phyloP scores from a whole-genome alignment of 2,888 invertebrate species.

The Drosophila mimica region DNA sequence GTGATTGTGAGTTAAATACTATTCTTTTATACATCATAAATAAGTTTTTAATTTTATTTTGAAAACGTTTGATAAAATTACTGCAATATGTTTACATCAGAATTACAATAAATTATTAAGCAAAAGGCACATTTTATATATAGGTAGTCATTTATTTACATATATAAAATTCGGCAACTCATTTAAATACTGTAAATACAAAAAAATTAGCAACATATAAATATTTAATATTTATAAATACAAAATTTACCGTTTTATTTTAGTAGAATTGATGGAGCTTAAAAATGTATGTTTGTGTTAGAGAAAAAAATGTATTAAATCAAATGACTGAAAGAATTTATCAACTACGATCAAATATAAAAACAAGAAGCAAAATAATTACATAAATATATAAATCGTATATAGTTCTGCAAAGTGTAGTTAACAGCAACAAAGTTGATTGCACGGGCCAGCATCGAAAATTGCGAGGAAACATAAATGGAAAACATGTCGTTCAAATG shows the following conservation, averaged over 20 bases:
- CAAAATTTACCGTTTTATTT: too few relatives aligned
- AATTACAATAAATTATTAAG: not conserved
- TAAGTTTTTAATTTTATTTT: not conserved
- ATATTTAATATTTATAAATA: too few relatives aligned
- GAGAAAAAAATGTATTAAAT: not conserved
- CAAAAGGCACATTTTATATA: not conserved
- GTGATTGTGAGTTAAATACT: not conserved
- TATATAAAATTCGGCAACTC: too few relatives aligned
- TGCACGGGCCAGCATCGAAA: conserved; percentile 2
- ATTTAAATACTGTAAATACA: too few relatives aligned
- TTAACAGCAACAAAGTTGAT: conserved; percentile 32
- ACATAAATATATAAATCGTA: not conserved
- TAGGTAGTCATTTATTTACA: not conserved
- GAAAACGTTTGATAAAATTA: not conserved
- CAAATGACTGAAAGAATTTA: not conserved
- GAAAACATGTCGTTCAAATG: conserved; percentile 33
- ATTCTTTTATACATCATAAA: not conserved
- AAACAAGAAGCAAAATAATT: not conserved
- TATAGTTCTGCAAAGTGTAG: not conserved
- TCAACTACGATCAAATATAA: not conserved
- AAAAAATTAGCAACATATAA: too few relatives aligned
- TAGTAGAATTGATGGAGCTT: not conserved
- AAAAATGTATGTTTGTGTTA: not conserved
- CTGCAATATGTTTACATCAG: not conserved
- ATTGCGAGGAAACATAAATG: conserved; percentile 13